Percentiles rank a stretch among this genome's conserved stretches.
phyloP scores from a whole-genome alignment of 1,140 invertebrate genomes.

The Drosophila insularis region DNA sequence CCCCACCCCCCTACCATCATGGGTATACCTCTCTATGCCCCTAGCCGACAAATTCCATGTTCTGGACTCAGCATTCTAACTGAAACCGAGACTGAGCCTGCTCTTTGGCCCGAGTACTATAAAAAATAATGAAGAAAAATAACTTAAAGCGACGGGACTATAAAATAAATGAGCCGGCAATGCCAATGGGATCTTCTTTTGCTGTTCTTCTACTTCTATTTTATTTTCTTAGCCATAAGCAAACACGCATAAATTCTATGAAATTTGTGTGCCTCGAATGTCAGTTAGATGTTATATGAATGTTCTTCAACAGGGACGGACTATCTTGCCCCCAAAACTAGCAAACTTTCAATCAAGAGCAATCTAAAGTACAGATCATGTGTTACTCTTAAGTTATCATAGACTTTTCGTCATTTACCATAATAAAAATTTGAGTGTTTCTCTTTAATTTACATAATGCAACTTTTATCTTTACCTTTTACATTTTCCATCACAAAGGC shows the following conservation, averaged over 20 bases:
- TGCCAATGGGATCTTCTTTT: slow-evolving; percentile 51
- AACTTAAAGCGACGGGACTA: slow-evolving; percentile 76
- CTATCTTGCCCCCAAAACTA: not conserved
- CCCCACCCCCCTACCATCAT: not conserved
- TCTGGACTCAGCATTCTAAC: not conserved
- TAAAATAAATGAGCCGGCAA: slow-evolving; percentile 77
- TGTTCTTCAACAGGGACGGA: not conserved
- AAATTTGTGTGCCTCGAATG: slow-evolving; percentile 49
- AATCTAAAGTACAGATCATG: too few species aligned
- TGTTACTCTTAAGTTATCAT: too few species aligned
- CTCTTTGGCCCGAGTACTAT: slow-evolving; percentile 41
- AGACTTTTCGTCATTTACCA: too few species aligned
- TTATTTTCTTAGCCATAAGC: slow-evolving; percentile 7
- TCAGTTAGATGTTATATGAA: slow-evolving; percentile 28
- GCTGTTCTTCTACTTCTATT: slow-evolving; percentile 22
- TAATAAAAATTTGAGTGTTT: too few species aligned
- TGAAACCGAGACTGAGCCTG: not conserved
- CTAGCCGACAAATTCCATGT: not conserved
- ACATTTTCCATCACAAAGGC: too few species aligned
- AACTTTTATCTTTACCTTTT: too few species aligned
- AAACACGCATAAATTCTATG: slow-evolving; percentile 45
- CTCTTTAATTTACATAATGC: too few species aligned
- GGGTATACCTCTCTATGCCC: not conserved
- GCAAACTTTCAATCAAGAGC: too few species aligned
- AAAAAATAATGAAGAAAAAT: slow-evolving; percentile 80